A percentile compares a stretch with the other conserved stretches of the same genome.
phyloP scores from a whole-genome alignment of 1,140 invertebrate genomes.

The Rhynchophorus ferrugineus region DNA sequence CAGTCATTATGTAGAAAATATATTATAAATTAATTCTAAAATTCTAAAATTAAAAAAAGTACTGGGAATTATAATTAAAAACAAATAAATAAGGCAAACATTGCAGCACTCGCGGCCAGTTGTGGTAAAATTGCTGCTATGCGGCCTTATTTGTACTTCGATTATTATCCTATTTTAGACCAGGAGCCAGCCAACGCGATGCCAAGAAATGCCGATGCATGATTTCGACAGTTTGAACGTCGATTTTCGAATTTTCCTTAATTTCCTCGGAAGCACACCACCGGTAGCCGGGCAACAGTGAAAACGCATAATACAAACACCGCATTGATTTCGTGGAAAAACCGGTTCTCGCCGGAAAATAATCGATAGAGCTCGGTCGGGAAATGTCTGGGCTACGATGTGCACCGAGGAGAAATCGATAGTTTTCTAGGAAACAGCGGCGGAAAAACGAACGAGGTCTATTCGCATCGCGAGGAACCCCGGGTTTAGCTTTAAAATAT shows the following conservation, averaged over 20 bases:
- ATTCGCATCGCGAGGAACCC: too few species aligned
- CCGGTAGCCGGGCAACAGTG: conserved; percentile 34
- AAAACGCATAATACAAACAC: conserved; percentile 33
- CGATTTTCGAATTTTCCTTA: not conserved
- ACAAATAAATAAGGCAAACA: too few species aligned
- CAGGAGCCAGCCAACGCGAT: too few species aligned
- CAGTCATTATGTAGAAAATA: too few species aligned
- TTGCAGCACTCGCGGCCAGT: too few species aligned
- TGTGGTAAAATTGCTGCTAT: too few species aligned
- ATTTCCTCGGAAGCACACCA: conserved; percentile 21
- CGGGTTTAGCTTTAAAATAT: not conserved
- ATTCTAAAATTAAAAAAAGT: too few species aligned
- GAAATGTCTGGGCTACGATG: conserved; percentile 2
- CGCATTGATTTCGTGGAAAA: conserved; percentile 36
- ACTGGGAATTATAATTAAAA: too few species aligned
- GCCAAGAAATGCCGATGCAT: not conserved
- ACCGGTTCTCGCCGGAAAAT: conserved; percentile 34
- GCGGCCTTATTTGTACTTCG: not conserved
- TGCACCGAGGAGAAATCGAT: conserved; percentile 14
- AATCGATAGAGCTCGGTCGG: conserved; percentile 31
- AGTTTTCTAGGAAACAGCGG: conserved; percentile 7
- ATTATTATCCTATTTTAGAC: too few species aligned
- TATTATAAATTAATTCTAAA: too few species aligned
- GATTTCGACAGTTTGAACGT: not conserved
- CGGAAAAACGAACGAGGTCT: not conserved